Base-by-base conservation (phyloP, 37 sponge, comb jelly and placozoan species). In the Chondrosia reniformis region DNA sequence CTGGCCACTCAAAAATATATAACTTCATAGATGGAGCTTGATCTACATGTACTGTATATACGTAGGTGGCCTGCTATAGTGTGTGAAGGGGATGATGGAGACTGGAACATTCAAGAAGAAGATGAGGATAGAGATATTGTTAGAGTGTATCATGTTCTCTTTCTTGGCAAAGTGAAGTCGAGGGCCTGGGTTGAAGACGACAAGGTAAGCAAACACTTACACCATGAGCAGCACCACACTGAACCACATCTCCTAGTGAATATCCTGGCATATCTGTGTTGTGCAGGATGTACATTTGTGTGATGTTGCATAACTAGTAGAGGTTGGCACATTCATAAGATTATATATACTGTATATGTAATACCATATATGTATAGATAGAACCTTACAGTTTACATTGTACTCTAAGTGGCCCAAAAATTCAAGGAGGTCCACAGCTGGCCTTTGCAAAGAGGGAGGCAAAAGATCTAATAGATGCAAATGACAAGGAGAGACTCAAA, bases 1-100 rank as follows among this genome's bases (percentile, higher is more conserved):
- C n/a, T n/a, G n/a, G n/a, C 75, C 17, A 81, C 84, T 30, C 73
- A 87, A n/a, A n/a, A n/a, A n/a, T n/a, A n/a, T n/a, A n/a, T n/a
- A n/a, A n/a, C n/a, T n/a, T n/a, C n/a, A n/a, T n/a, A n/a, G n/a
- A n/a, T n/a, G n/a, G n/a, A n/a, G n/a, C n/a, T n/a, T n/a, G n/a
- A n/a, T n/a, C 22, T 74, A 77, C 83, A 83, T 63, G 27, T 27
- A 65, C 21, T 33, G 4, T 4, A 4, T 4, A 21, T 34, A 33
- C 56, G 22, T 54, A 88, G 91, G 37, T 90, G 91, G 91, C 91
- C 91, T 30, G 87, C 87, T 22, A 65, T 90, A 33, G 74, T 90
- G n/a, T 81, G 67, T 45, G 78, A 79, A 40, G 91, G 85, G 38
- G 83, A 83, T 22, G 85, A 86, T 83, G 37, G 62, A 21, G 67